phyloP scores from a whole-genome alignment of 2,797 vertebrate genomes.

The Sebastes dallii region DNA sequence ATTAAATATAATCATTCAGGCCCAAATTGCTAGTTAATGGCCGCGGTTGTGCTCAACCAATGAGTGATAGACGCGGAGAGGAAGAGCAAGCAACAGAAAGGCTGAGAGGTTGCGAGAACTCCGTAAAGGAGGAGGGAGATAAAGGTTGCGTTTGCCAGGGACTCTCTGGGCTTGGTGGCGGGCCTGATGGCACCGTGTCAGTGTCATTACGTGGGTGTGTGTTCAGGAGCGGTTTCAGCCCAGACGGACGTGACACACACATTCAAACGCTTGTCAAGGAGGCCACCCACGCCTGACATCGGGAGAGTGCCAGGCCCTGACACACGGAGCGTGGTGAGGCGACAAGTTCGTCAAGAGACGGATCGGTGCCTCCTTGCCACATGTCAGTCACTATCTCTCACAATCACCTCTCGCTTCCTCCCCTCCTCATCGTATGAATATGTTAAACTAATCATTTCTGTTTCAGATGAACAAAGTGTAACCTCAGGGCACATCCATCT shows the following conservation, averaged over 20 bases:
- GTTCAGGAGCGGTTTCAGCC: slow-evolving; percentile 79
- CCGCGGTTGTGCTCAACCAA: slow-evolving; percentile 31
- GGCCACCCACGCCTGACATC: slow-evolving; percentile 83
- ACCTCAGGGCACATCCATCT: slow-evolving; percentile 17
- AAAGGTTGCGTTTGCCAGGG: slow-evolving; percentile 63
- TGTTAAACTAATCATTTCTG: slow-evolving; percentile 40
- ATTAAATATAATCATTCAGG: slow-evolving; percentile 67
- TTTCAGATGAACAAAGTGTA: slow-evolving; percentile 26
- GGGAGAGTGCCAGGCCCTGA: slow-evolving; percentile 73
- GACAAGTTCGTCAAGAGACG: slow-evolving; percentile 76
- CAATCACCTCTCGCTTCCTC: slow-evolving; percentile 58
- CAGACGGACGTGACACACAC: slow-evolving; percentile 82
- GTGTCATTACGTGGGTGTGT: slow-evolving; percentile 79
- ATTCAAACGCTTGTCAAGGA: slow-evolving; percentile 72
- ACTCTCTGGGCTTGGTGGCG: slow-evolving; percentile 71
- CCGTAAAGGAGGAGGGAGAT: slow-evolving; percentile 36
- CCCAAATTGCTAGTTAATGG: slow-evolving; percentile 59
- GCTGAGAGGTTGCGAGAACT: slow-evolving; percentile 40
- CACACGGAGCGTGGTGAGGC: slow-evolving; percentile 80
- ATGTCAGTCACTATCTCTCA: slow-evolving; percentile 73
- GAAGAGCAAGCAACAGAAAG: slow-evolving; percentile 39
- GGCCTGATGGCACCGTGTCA: slow-evolving; percentile 73
- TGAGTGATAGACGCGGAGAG: slow-evolving; percentile 23
- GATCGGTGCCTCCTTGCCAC: slow-evolving; percentile 76
- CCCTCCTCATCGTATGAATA: slow-evolving; percentile 39